A percentile compares a stretch with the other conserved stretches of the same genome.
These are phyloP conservation scores for Phalangium opilio DNA, from an alignment of 2,888 invertebrate genomes.

Conservation along the genomic window DNA sequence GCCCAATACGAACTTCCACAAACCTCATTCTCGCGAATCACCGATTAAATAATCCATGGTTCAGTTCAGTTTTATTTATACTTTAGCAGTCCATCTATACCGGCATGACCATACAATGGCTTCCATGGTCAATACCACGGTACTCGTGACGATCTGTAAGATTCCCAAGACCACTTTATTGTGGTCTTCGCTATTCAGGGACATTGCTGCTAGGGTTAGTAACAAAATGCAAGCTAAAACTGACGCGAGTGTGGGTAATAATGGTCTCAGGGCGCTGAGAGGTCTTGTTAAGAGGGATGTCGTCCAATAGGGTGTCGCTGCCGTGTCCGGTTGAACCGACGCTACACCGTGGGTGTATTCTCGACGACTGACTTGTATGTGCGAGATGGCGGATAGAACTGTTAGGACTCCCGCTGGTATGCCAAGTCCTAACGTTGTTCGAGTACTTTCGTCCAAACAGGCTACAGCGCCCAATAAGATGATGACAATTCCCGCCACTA, in stretches of 20 bases:
- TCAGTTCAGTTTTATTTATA: too few species aligned
- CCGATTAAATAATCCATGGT: too few species aligned
- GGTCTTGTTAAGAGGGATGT: background rate
- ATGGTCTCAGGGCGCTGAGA: background rate
- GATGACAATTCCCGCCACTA: slow-evolving; percentile 14
- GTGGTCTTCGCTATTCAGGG: background rate
- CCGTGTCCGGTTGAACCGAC: background rate
- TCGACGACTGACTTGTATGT: slow-evolving; percentile 4
- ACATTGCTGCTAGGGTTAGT: background rate
- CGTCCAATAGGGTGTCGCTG: background rate
- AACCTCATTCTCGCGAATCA: too few species aligned
- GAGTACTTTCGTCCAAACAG: slow-evolving; percentile 11
- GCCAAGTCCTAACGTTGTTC: slow-evolving; percentile 3
- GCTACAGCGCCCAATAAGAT: slow-evolving; percentile 15
- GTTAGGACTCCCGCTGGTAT: slow-evolving; percentile 7
- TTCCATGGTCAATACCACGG: background rate
- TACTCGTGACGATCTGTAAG: background rate
- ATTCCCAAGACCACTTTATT: background rate
- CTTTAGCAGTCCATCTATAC: background rate
- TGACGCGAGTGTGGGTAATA: background rate
- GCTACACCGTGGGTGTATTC: background rate
- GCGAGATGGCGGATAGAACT: background rate
- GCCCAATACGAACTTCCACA: too few species aligned
- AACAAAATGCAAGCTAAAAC: background rate
- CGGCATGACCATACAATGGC: background rate